Base-by-base conservation (phyloP, 2,113 vertebrate species). In the Microcebus tavaratra region DNA sequence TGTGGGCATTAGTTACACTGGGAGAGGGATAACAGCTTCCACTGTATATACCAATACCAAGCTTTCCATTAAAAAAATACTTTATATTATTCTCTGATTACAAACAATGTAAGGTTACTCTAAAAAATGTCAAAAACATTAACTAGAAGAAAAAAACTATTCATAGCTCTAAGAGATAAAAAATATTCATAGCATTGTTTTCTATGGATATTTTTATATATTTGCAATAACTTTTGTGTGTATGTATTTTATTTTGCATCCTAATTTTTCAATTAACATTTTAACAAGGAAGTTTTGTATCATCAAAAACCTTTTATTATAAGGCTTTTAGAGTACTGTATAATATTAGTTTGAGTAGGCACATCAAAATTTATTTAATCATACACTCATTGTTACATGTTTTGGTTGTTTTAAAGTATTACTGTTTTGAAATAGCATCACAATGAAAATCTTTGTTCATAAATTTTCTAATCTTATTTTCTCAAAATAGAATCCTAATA, bases 401-500 rank as follows among this genome's bases (percentile, higher is more conserved):
- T 95, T 73, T 82, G 59, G 17, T 57, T 91, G 45, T 57, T 92
- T 78, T 65, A 61, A 87, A 94, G 34, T 76, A 18, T 63, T 73
- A 39, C 17, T 48, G 29, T 63, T 96, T 90, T 72, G 42, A 85
- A 96, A 72, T 67, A 91, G 34, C 65, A 67, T 36, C 90, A 9
- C 15, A 27, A 9, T 72, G n/a, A 63, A 88, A 92, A 89, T 85
- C 31, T 92, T 90, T 87, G 15, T 59, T 70, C 45, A 84, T 53
- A 91, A n/a, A 63, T 48, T 63, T 80, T 84, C 34, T 50, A 61
- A 90, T 84, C 55, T 86, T 53, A 61, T 89, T 91, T 91, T 68
- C n/a, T 95, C 61, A 93, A 84, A 93, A 88, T 65, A 96, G 31
- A 86, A 85, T 55, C 15, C 31, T 88, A 78, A n/a, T 57, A 65